Conservation (phyloP, 2,888 invertebrate species). For the Pheosia gnoma region DNA sequence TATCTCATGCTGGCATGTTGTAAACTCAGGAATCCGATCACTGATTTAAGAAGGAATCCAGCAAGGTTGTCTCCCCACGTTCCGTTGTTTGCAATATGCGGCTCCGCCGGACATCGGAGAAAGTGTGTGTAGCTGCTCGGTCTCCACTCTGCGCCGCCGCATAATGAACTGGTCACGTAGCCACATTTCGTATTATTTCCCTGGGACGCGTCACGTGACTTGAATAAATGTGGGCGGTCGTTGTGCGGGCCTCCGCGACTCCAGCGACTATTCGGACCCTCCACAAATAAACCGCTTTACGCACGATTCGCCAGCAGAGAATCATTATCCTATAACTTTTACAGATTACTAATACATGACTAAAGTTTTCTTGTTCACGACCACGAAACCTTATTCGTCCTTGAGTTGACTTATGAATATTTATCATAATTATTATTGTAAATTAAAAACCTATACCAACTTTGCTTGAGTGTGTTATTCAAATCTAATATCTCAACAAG, state of each 20-base stretch:
- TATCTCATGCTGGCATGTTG: not conserved
- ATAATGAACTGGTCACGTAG: conserved; percentile 84
- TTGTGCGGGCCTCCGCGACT: conserved; percentile 58
- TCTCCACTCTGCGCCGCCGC: conserved; percentile 68
- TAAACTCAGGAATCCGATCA: conserved; percentile 15
- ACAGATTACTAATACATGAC: conserved; percentile 68
- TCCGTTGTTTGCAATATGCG: conserved; percentile 62
- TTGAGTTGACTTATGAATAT: conserved; percentile 29
- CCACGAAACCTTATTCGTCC: conserved; percentile 35
- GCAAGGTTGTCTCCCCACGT: conserved; percentile 55
- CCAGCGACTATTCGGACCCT: conserved; percentile 74
- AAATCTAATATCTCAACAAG: too few species aligned
- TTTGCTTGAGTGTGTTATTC: too few species aligned
- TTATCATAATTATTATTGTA: not conserved
- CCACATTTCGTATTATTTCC: conserved; percentile 84
- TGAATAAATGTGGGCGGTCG: conserved; percentile 73
- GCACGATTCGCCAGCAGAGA: conserved; percentile 80
- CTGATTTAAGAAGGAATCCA: conserved; percentile 55
- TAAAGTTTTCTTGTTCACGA: conserved; percentile 53
- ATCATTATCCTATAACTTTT: conserved; percentile 82
- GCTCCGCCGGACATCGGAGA: conserved; percentile 44
- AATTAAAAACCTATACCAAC: too few species aligned
- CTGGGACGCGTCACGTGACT: conserved; percentile 82
- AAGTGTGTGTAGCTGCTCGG: conserved; percentile 62
- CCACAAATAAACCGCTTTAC: conserved; percentile 83